phyloP scores from a whole-genome alignment of 2,113 vertebrate species.

The Antechinus stuartii region DNA sequence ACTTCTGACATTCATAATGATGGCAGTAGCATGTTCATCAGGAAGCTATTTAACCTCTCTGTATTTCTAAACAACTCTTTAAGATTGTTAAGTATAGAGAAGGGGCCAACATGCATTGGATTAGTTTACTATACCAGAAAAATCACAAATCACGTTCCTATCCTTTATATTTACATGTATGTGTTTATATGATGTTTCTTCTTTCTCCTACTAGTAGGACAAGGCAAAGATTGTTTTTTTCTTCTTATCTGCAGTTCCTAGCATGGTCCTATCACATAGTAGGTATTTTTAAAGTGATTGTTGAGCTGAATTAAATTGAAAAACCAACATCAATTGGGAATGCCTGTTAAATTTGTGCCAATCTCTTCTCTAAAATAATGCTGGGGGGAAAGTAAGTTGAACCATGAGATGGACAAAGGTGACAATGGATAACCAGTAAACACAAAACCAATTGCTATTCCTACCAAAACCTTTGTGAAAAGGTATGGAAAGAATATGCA shows the following conservation, averaged over 20 bases:
- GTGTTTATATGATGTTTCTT: not conserved
- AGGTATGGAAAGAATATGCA: not conserved
- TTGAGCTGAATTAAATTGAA: not conserved
- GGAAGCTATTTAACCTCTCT: not conserved
- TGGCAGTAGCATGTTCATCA: too few species aligned
- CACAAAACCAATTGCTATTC: not conserved
- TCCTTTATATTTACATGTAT: not conserved
- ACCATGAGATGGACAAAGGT: not conserved
- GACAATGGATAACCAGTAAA: not conserved
- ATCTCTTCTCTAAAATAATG: not conserved
- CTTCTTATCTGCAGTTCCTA: not conserved
- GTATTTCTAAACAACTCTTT: not conserved
- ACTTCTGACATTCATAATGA: not conserved
- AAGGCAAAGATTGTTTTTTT: not conserved
- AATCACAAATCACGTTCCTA: not conserved
- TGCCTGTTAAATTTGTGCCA: not conserved
- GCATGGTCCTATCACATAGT: not conserved
- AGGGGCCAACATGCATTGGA: not conserved
- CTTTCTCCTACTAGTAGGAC: not conserved
- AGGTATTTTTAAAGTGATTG: not conserved
- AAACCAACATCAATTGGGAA: not conserved
- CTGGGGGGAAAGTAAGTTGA: not conserved
- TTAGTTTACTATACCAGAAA: too few species aligned
- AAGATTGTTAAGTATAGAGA: not conserved
- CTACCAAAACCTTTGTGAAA: not conserved